Conservation (phyloP, 1,140 invertebrate genomes). For the Ceratosolen solmsi region DNA sequence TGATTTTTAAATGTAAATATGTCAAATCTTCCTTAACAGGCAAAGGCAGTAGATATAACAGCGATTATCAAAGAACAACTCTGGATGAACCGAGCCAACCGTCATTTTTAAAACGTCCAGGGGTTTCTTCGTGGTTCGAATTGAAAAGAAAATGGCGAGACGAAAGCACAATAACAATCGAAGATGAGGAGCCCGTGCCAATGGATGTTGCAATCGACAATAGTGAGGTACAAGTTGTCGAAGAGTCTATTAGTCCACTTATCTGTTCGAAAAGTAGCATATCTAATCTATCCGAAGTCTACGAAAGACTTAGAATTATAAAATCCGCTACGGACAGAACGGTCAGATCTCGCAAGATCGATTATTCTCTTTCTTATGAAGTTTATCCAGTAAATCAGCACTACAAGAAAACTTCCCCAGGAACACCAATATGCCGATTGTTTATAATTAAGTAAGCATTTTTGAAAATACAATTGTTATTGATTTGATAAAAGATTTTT, state of each 20-base stretch:
- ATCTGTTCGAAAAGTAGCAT: slow-evolving; percentile 56
- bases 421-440: slow-evolving; percentile 64
- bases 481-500: too few relatives aligned
- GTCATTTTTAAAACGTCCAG: slow-evolving; percentile 60
- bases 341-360: slow-evolving; percentile 62
- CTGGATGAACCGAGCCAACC: slow-evolving; percentile 55
- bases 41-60: slow-evolving; percentile 3
- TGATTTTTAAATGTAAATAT: neutral
- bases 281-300: slow-evolving; percentile 62
- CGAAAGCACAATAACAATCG: slow-evolving; percentile 69
- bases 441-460: slow-evolving; percentile 64
- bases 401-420: slow-evolving; percentile 66
- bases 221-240: slow-evolving; percentile 65
- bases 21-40: slow-evolving; percentile 8
- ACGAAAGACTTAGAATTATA: slow-evolving; percentile 67
- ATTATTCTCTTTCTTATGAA: slow-evolving; percentile 68
- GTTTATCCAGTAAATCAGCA: slow-evolving; percentile 63
- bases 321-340: slow-evolving; percentile 64
- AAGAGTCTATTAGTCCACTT: slow-evolving; percentile 61
- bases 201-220: slow-evolving; percentile 46
- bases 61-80: neutral
- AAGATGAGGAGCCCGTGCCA: slow-evolving; percentile 64
- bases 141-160: slow-evolving; percentile 69
- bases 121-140: slow-evolving; percentile 64
- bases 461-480: too few relatives aligned